Evolutionary conservation across 2,888 invertebrate genomes (phyloP), one percentile per base, ranked within the genome.

Genomic region (Cantharis rufa): DNA sequence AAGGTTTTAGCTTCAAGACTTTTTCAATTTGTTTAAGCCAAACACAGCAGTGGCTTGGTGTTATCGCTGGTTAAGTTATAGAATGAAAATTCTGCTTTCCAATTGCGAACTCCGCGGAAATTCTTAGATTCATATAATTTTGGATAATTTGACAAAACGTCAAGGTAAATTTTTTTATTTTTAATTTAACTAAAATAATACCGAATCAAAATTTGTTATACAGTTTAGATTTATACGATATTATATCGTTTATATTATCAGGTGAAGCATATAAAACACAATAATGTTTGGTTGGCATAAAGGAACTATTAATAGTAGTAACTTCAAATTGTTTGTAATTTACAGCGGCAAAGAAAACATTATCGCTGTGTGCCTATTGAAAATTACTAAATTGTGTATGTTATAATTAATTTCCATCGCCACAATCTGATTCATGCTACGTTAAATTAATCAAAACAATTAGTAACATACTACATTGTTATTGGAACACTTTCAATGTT

Each of bases 281-380:
- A 63, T 10, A 66, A 66, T 21, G 24, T 66, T 66, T 21, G 48
- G 48, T 66, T 13, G 11, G 64, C n/a, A 24, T 66, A 66, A 64
- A 18, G 64, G 11, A n/a, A 21, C 21, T 66, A 66, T 21, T 21
- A 66, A 66, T 66, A 66, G 28, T 32, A 16, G 10, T 69, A 15
- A 66, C 15, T 24, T 24, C 66, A 66, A 66, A 48, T 69, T 69
- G 28, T 32, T 69, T 32, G 69, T 66, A 66, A 63, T 15, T 71
- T 62, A 71, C 71, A 71, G 71, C 71, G 71, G 71, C 71, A 71
- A 62, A 62, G 71, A 71, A 24, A 63, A 71, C n/a, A 62, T 71
- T 71, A 15, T 71, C 71, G 71, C 71, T 71, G 71, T 62, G 24
- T n/a, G 64, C 16, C n/a, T 15, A 66, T 66, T 66, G 64, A 15